Base-by-base conservation (phyloP, 2,113 vertebrate genomes). In the Cyphomyrus plagiostoma region DNA sequence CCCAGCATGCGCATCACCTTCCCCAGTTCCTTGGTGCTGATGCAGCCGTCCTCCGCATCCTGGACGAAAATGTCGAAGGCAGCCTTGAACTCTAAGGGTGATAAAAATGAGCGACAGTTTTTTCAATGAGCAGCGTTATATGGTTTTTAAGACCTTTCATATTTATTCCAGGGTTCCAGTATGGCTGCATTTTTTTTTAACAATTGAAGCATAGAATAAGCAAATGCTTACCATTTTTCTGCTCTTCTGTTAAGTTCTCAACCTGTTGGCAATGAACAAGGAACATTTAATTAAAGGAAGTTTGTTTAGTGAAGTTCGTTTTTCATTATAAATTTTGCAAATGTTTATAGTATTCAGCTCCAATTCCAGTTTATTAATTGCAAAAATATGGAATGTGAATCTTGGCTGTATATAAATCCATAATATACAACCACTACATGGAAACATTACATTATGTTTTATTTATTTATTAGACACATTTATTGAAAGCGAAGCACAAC, bases 161-260 rank as follows among this genome's bases (percentile, higher is more conserved):
- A 80, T 42, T 7, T 17, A 35, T 80, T 80, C 82, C 80, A 23
- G 42, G 21, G 42, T 84, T 45, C 39, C 21, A 48, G n/a, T 50
- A 4, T n/a, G 23, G 48, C 35, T 42, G 8, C 35, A 84, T 23
- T 45, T 84, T 23, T 83, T 46, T 84, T 3, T 0, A 0, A 35
- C 35, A 1, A 23, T 48, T 42, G 48, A 86, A 52, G 19, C 26
- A 30, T 13, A 19, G 74, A 17, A 80, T 4, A 50, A 23, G 13
- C 11, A 49, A 19, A n/a, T 30, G 1, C 94, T 95, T 90, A 96
- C 96, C 96, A 94, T 96, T 96, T 94, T 96, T 96, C 90, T 96
- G 96, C 89, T 96, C 96, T 89, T 96, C 95, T 74, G 96, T 96
- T 91, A 96, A 92, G 93, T 96, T 96, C 91, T 96, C 96, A 70